Evolutionary conservation across 2,113 vertebrate species (phyloP), one percentile per base, ranked within the genome.

Genomic region (crab-eating macaque (Macaca fascicularis)): DNA sequence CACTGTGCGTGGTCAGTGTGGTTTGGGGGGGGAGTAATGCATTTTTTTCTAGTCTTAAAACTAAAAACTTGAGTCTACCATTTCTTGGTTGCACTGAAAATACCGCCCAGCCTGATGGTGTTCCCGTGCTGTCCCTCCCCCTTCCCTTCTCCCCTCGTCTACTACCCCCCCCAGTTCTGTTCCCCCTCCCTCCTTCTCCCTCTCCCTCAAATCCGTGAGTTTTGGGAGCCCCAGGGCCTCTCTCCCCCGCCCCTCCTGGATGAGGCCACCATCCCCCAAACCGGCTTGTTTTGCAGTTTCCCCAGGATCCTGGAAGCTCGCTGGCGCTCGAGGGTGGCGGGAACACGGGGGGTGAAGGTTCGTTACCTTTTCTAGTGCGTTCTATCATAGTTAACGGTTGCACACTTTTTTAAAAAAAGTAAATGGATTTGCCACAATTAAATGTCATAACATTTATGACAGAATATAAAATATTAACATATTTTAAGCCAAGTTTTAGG

Each of bases 371-470:
- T 98, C 99, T 99, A 98, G 99, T 81, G 98, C 99, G 98, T 97
- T 97, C 98, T 97, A 98, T 99, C 95, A 94, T 99, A 98, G 98
- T 99, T 99, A 99, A 98, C 98, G 98, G 99, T 99, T 99, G 99
- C 98, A 99, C 99, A 98, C 97, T 98, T 97, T 98, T 97, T 97
- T 16, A 85, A 98, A 98, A 98, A 96, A 89, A 97, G 94, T 98
- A 98, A 98, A 98, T 98, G 98, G 97, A 99, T 98, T 98, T 99
- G 98, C 98, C 99, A 98, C 98, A 83, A 98, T 98, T 97, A 98
- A 98, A 98, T 99, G 99, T 99, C 99, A 99, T 99, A 99, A 99
- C 99, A 99, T 99, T 99, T 99, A 99, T 99, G 99, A 99, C 99
- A 99, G 99, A 98, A 57, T 98, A 99, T 99, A 98, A 98, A 98